Evolutionary conservation across 2,113 vertebrate genomes (phyloP).

Genomic region (Vulpes ferrilata): DNA sequence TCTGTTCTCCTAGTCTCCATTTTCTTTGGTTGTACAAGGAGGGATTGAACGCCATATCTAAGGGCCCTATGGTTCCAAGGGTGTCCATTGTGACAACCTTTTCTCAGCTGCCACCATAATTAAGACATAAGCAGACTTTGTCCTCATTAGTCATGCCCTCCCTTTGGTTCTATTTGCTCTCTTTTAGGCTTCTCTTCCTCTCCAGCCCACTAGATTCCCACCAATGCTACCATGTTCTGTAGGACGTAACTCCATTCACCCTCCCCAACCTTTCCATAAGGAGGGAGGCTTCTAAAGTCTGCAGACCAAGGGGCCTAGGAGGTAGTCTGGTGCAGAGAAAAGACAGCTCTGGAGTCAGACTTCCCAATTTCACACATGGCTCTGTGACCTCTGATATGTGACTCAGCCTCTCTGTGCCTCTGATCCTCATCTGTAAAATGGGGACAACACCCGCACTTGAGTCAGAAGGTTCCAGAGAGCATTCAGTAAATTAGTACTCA

Average conservation of each 20-base stretch:
- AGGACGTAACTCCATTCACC: fast-evolving
- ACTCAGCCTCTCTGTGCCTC: neutral
- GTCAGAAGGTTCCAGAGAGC: neutral
- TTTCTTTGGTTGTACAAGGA: neutral
- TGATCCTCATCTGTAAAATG: neutral
- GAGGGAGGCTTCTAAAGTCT: too few relatives aligned
- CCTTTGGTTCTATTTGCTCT: neutral
- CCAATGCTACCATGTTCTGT: neutral
- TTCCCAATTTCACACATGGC: neutral
- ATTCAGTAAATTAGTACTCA: neutral
- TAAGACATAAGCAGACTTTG: neutral
- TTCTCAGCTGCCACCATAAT: neutral
- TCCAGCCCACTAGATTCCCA: too few relatives aligned
- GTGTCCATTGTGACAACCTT: neutral
- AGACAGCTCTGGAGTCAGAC: neutral
- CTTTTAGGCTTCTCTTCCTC: neutral
- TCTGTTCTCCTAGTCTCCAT: neutral
- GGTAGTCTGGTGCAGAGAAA: fast-evolving
- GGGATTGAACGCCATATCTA: neutral
- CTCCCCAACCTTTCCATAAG: neutral
- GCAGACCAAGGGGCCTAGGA: neutral
- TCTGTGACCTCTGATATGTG: neutral
- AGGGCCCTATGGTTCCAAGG: neutral
- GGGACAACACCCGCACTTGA: neutral
- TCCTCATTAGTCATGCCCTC: neutral